phyloP scores from a whole-genome alignment of 2,113 vertebrate genomes.

The Dipodomys merriami region DNA sequence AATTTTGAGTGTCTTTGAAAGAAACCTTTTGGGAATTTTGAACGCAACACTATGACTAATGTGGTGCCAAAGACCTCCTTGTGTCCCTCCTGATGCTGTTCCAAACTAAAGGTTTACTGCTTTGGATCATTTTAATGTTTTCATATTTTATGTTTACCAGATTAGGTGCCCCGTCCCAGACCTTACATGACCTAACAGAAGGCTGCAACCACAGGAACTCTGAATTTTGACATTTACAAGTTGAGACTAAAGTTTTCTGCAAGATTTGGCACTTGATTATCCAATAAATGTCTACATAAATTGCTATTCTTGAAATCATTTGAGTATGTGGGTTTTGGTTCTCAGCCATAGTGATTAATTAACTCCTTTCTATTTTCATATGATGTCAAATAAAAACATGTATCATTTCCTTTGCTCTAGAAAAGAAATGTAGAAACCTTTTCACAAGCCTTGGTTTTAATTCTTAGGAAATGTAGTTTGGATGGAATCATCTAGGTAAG shows the following conservation, averaged over 20 bases:
- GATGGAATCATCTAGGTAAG: background rate
- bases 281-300: conserved; percentile 64
- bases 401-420: background rate
- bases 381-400: background rate
- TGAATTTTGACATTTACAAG: conserved; percentile 66
- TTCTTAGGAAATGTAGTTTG: background rate
- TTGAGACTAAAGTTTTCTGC: conserved; percentile 64
- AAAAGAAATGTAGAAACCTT: conserved; percentile 24
- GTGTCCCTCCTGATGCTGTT: background rate
- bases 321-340: conserved; percentile 60
- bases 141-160: conserved; percentile 54
- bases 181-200: conserved; percentile 17
- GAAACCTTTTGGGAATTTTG: background rate
- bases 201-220: background rate
- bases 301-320: conserved; percentile 47
- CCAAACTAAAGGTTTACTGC: background rate
- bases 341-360: conserved; percentile 49
- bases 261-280: conserved; percentile 77
- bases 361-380: conserved; percentile 37
- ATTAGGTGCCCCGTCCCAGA: conserved; percentile 39
- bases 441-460: conserved; percentile 33
- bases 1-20: conserved; percentile 4
- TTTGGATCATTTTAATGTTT: background rate
- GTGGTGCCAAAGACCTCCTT: background rate
- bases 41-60: background rate